Percentiles rank a stretch among this genome's conserved stretches.
Evolutionary conservation across 2,113 vertebrate genomes (phyloP).

Genomic region (Xenopus laevis): DNA sequence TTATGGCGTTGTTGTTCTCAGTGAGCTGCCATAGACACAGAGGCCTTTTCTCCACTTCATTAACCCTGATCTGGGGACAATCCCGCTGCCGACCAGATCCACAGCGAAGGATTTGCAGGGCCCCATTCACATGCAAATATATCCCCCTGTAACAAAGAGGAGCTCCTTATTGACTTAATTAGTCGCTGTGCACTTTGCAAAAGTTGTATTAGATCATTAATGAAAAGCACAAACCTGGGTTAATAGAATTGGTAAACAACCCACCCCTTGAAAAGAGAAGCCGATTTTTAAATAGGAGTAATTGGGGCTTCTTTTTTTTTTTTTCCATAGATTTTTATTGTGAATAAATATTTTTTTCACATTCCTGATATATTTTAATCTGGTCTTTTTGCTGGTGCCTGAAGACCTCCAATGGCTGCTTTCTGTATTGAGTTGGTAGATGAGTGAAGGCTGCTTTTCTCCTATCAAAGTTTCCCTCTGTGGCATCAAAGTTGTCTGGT

Average conservation of each 20-base stretch:
- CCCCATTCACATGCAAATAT: conserved; percentile 89
- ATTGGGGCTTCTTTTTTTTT: too few species aligned
- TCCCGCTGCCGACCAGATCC: conserved; percentile 58
- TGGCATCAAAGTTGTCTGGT: too few species aligned
- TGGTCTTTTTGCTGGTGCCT: too few species aligned
- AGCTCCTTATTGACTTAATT: conserved; percentile 67
- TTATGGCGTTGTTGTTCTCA: conserved; percentile 65
- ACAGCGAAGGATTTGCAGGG: conserved; percentile 77
- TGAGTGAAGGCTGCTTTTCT: too few species aligned
- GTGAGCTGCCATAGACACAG: conserved; percentile 77
- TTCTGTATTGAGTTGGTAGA: too few species aligned
- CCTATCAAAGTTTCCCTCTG: too few species aligned
- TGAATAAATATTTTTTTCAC: too few species aligned
- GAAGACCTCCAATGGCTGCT: too few species aligned
- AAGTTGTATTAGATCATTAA: conserved; percentile 55
- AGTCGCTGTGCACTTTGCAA: conserved; percentile 78
- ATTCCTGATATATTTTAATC: too few species aligned
- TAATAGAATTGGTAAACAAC: conserved; percentile 36
- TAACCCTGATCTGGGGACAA: conserved; percentile 90
- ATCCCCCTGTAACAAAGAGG: conserved; percentile 61
- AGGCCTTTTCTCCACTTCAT: conserved; percentile 95
- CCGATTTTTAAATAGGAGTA: neutral
- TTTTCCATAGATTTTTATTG: too few species aligned
- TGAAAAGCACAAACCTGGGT: conserved; percentile 13
- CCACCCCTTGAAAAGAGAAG: neutral